Conservation (phyloP, 2,113 vertebrate genomes). For the Phocoena phocoena region DNA sequence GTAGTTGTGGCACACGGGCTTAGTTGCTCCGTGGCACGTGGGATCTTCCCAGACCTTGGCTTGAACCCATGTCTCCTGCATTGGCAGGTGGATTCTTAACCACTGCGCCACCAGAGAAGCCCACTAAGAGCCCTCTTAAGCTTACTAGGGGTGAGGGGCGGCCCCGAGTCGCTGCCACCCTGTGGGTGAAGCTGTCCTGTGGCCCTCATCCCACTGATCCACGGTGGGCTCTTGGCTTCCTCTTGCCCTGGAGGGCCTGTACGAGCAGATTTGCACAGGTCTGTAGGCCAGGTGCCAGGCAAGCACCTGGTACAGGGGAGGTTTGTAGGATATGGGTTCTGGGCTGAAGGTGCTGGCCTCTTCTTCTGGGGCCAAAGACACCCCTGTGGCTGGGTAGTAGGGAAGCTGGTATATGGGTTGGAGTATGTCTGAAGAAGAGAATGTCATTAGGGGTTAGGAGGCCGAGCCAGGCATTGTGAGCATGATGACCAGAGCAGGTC, state of each 20-base stretch:
- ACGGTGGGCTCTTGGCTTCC: rapidly evolving
- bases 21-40: too few relatives aligned
- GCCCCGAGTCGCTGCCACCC: not conserved
- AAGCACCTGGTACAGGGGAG: not conserved
- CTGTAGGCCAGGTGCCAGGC: not conserved
- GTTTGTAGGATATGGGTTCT: not conserved
- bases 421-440: not conserved
- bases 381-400: too few relatives aligned
- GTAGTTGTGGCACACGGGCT: too few relatives aligned
- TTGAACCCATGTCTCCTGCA: too few relatives aligned
- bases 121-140: not conserved
- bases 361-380: not conserved
- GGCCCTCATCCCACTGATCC: rapidly evolving
- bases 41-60: too few relatives aligned
- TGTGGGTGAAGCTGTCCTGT: not conserved
- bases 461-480: rapidly evolving
- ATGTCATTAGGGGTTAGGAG: not conserved
- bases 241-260: not conserved
- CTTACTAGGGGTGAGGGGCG: not conserved
- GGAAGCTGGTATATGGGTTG: not conserved
- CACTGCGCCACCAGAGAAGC: too few relatives aligned
- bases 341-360: not conserved
- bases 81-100: too few relatives aligned
- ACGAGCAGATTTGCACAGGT: not conserved
- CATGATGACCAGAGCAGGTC: not conserved